A percentile compares a stretch with the other conserved stretches of the same genome.
phyloP scores from a whole-genome alignment of 1,140 invertebrate species.

The Drosophila nigromelanica region DNA sequence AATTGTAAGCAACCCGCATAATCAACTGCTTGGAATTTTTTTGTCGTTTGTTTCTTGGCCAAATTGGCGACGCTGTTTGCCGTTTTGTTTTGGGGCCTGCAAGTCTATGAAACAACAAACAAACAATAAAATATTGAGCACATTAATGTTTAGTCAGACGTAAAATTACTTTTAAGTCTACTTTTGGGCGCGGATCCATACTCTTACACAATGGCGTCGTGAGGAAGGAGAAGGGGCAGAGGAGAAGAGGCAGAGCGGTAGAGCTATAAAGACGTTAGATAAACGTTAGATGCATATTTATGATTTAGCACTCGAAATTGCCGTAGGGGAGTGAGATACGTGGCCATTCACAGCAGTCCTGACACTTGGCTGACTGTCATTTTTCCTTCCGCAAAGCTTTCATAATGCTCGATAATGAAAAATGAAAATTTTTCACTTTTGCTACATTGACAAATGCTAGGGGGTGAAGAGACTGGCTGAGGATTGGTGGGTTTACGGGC shows the following conservation, averaged over 20 bases:
- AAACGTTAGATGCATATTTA: conserved; percentile 80
- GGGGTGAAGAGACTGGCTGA: neutral
- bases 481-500: conserved; percentile 7
- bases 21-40: conserved; percentile 52
- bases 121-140: conserved; percentile 84
- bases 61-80: conserved; percentile 36
- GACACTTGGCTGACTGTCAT: conserved; percentile 52
- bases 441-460: conserved; percentile 57
- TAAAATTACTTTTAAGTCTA: conserved; percentile 84
- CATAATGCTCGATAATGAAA: conserved; percentile 77
- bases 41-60: conserved; percentile 6
- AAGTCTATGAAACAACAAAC: conserved; percentile 63
- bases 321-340: conserved; percentile 22
- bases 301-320: conserved; percentile 67
- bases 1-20: conserved; percentile 62
- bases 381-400: conserved; percentile 47
- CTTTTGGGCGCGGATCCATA: conserved; percentile 38
- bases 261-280: conserved; percentile 77
- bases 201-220: conserved; percentile 35
- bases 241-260: neutral
- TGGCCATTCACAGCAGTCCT: conserved; percentile 15
- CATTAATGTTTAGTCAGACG: conserved; percentile 84
- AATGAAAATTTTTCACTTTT: conserved; percentile 70
- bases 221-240: neutral
- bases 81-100: conserved; percentile 40